These are phyloP conservation scores for Idaea straminata DNA, from an alignment of 2,888 invertebrate genomes.

Conservation along the genomic window DNA sequence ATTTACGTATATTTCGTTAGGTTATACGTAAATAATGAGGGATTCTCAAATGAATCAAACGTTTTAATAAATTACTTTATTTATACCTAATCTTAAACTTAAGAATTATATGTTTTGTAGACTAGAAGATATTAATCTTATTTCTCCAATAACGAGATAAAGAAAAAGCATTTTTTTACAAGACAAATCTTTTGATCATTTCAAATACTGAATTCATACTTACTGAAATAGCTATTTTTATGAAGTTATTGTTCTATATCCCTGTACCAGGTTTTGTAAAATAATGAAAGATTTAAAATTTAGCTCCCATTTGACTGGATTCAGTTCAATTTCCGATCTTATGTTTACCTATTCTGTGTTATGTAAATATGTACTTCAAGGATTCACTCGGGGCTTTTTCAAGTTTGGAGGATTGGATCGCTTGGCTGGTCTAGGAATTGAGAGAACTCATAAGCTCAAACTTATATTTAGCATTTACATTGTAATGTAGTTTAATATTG, in stretches of 20 bases:
- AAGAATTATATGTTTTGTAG: neutral
- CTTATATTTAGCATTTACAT: conserved; percentile 60
- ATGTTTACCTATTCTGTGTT: conserved; percentile 47
- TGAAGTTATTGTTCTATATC: neutral
- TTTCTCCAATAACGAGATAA: neutral
- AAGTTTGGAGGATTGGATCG: conserved; percentile 50
- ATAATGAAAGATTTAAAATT: neutral
- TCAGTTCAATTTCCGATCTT: conserved; percentile 9
- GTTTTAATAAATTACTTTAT: too few relatives aligned
- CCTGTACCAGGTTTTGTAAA: neutral
- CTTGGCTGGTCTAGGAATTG: conserved; percentile 76
- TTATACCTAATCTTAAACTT: too few relatives aligned
- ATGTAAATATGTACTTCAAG: conserved; percentile 40
- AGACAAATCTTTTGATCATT: neutral
- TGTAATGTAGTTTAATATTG: conserved; percentile 59
- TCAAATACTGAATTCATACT: too few relatives aligned
- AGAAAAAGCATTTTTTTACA: neutral
- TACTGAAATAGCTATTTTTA: neutral
- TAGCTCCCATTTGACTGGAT: neutral
- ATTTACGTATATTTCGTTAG: neutral
- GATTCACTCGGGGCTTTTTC: conserved; percentile 40
- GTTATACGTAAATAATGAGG: neutral
- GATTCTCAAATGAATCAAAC: too few relatives aligned
- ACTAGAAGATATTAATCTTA: neutral
- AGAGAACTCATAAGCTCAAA: conserved; percentile 74